These are phyloP conservation scores for Hartigia nigra DNA, from an alignment of 2,888 invertebrate species.

Conservation along the genomic window DNA sequence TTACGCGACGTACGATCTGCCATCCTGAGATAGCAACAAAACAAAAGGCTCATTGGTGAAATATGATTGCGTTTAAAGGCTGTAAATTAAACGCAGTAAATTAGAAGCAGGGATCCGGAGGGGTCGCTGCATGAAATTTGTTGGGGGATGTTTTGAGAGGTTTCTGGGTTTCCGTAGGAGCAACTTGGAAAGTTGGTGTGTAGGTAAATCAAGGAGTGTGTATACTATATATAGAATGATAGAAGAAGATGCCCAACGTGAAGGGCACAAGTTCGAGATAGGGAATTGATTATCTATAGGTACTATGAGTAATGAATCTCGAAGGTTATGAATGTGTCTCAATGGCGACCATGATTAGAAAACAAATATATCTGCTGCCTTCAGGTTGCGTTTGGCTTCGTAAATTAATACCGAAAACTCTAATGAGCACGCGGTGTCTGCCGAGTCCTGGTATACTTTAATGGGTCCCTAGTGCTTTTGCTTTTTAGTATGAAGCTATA, in stretches of 20 bases:
- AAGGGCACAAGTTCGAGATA: no score
- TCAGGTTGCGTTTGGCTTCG: conserved; percentile 13
- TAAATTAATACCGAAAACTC: conserved; percentile 49
- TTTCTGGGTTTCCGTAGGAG: neutral
- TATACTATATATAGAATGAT: neutral
- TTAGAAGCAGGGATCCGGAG: conserved; percentile 13
- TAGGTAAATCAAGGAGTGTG: neutral
- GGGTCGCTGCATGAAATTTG: neutral
- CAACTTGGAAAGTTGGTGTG: neutral
- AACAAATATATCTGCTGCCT: conserved; percentile 23
- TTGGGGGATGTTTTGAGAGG: neutral
- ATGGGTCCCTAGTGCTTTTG: conserved; percentile 41
- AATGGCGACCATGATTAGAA: conserved; percentile 15
- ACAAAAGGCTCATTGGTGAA: conserved; percentile 2
- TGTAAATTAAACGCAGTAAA: conserved; percentile 20
- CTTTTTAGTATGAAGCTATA: conserved; percentile 26
- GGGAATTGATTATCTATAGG: neutral
- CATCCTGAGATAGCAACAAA: neutral
- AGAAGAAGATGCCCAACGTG: neutral
- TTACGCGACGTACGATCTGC: neutral
- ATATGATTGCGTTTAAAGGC: conserved; percentile 19
- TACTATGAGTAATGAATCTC: neutral
- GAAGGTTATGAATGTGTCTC: neutral
- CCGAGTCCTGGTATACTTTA: conserved; percentile 33
- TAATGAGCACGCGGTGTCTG: conserved; percentile 41